Evolutionary conservation across 2,888 invertebrate species (phyloP).

Genomic region (Lordiphosa andalusiaca): DNA sequence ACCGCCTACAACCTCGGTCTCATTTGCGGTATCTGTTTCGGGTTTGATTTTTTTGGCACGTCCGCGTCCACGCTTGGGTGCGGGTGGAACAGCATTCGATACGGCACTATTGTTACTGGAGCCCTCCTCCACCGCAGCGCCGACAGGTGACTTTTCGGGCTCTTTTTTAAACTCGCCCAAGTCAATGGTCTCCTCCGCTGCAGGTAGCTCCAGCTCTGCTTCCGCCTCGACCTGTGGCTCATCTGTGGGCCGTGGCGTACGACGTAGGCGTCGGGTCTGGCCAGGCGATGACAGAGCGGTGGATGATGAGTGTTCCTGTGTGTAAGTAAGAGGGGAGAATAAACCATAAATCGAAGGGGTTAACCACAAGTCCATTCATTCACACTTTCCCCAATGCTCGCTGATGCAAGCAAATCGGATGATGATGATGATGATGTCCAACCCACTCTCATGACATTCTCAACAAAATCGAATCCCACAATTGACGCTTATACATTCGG

Average conservation of each 20-base stretch:
- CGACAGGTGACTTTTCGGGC: slow-evolving; percentile 36
- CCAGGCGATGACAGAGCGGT: slow-evolving; percentile 27
- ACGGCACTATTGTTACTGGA: not conserved
- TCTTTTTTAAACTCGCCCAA: slow-evolving; percentile 46
- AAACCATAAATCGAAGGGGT: too few relatives aligned
- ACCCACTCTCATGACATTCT: too few relatives aligned
- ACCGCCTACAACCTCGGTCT: not conserved
- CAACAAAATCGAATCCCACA: too few relatives aligned
- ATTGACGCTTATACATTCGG: too few relatives aligned
- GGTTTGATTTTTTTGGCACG: slow-evolving; percentile 64
- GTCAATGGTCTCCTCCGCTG: slow-evolving; percentile 11
- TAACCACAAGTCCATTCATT: too few relatives aligned
- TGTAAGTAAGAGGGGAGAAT: not conserved
- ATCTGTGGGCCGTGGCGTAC: slow-evolving; percentile 63
- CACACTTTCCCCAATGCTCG: too few relatives aligned
- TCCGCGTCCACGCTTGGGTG: slow-evolving; percentile 67
- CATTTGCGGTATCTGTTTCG: slow-evolving; percentile 32
- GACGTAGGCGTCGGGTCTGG: slow-evolving; percentile 64
- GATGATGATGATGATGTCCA: too few relatives aligned
- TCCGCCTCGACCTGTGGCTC: not conserved
- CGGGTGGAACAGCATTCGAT: slow-evolving; percentile 14
- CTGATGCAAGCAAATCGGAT: too few relatives aligned
- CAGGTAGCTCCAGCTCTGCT: slow-evolving; percentile 8
- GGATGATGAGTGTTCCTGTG: slow-evolving; percentile 44
- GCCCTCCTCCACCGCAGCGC: slow-evolving; percentile 10